Evolutionary conservation across 2,797 vertebrate genomes (phyloP), one percentile per base, ranked within the genome.

Genomic region (Gila robusta): DNA sequence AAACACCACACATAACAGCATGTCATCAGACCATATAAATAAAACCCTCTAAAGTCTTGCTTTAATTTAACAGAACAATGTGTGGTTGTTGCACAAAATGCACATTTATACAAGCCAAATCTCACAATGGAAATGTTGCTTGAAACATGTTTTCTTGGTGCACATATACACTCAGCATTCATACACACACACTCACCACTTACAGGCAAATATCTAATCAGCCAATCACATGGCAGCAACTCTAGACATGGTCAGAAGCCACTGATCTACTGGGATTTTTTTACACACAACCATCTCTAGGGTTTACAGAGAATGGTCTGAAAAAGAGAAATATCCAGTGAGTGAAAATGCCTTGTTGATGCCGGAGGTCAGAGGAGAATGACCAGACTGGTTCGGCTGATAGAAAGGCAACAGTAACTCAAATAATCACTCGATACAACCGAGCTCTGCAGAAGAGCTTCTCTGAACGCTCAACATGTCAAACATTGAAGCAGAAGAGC

Each of bases 291-390:
- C 54, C 23, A n/a, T 56, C 21, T 56, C 54, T n/a, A n/a, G 23
- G 54, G 54, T 59, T 56, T 56, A 56, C 21, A 9, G 54, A 56
- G 21, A 56, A 56, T 56, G 54, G 21, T 23, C 54, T 1, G 21
- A 23, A 59, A 59, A 59, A 59, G 9, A 59, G 23, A n/a, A 16
- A 28, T 64, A 59, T 59, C 54, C 54, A 59, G 39, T 84, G 77
- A 59, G 77, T 6, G 6, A 32, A 89, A 78, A 89, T 85, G 64
- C 26, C 59, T 80, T 90, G 59, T 89, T 89, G 83, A 85, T 87
- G 88, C 49, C 32, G 77, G 84, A 89, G 83, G 72, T 89, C 82
- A 73, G 82, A 84, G 54, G 87, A 85, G 49, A 87, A 88, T 86
- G 64, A 69, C 26, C n/a, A 79, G 47, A 49, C 47, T 49, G 47